Base-by-base conservation (phyloP, 1,140 invertebrate genomes). In the Musca domestica region DNA sequence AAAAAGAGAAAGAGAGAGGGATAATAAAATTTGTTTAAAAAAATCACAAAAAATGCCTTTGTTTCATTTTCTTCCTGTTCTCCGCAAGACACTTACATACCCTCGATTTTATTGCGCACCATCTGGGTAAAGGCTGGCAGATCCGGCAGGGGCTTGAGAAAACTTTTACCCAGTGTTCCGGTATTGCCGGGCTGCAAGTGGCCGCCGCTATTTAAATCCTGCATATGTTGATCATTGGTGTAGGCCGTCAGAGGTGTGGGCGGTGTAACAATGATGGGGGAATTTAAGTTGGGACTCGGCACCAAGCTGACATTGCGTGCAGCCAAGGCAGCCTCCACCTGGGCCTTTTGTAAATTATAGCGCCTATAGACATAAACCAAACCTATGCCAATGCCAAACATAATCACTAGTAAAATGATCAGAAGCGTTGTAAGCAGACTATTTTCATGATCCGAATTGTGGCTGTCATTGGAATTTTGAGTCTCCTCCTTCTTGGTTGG, bases 81-180 rank as follows among this genome's bases (percentile, higher is more conserved):
- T 5, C 2, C 30, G 10, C 17, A 34, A 49, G 69, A 70, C 77
- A 78, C 78, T 80, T 80, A 80, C 78, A 78, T 80, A 80, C 78
- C 78, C 58, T 80, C 78, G 72, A 75, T 80, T 67, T 69, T 72
- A 64, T 72, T 68, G 64, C 67, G 66, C 23, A 71, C 54, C 61
- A 68, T 70, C 56, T 17, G 73, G 20, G 69, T 47, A 71, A 79
- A 51, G 67, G 69, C 71, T 56, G 19, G 78, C 34, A 73, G 46
- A 52, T 73, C 71, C 7, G 71, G 78, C 61, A 81, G 63, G 7
- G 78, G 78, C 19, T 80, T 76, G 9, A 77, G 71, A 46, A 80
- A 81, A 51, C 65, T 67, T 48, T 64, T 69, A 68, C 27, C 78
- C 74, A 3, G 68, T 12, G 68, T 51, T 19, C 48, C 56, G 3